A percentile compares a stretch with the other conserved stretches of the same genome.
These are phyloP conservation scores for Rhombomys opimus DNA, from an alignment of 2,113 vertebrate species.

Conservation along the genomic window DNA sequence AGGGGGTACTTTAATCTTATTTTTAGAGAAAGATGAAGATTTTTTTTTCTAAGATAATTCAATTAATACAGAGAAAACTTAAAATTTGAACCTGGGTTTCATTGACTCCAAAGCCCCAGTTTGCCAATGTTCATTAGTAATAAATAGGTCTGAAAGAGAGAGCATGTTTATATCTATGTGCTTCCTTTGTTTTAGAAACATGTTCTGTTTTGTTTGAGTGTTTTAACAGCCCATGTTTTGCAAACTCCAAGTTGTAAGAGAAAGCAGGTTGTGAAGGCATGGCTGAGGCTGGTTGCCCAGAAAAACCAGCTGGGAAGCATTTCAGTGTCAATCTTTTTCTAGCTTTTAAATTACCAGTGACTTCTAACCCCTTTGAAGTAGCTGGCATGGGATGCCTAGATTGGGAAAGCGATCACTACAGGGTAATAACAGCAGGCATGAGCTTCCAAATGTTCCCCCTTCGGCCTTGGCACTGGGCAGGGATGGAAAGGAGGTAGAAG, in stretches of 20 bases:
- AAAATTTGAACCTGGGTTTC: not conserved
- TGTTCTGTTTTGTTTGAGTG: constrained; percentile 68
- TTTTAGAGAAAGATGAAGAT: not conserved
- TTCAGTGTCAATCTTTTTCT: constrained; percentile 81
- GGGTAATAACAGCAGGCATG: constrained; percentile 69
- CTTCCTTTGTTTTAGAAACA: constrained; percentile 75
- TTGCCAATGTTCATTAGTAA: not conserved
- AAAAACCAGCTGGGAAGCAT: constrained; percentile 80
- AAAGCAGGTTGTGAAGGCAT: constrained; percentile 75
- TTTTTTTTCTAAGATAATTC: not conserved
- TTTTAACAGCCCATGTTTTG: constrained; percentile 72
- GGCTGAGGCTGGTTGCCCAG: constrained; percentile 72
- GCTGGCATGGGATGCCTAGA: constrained; percentile 64
- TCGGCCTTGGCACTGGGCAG: constrained; percentile 53
- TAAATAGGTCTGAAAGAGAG: constrained; percentile 16
- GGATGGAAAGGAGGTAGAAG: constrained; percentile 54
- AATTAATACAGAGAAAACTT: not conserved
- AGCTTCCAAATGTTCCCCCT: constrained; percentile 51
- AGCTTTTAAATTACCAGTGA: constrained; percentile 81
- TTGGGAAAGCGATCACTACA: constrained; percentile 54
- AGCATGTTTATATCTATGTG: constrained; percentile 26
- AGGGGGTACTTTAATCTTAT: not conserved
- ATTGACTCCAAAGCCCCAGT: not conserved
- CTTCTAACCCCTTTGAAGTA: constrained; percentile 79
- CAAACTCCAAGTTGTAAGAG: constrained; percentile 72